Conservation (phyloP, 2,113 vertebrate genomes). For the Colistium nudipinnis region DNA sequence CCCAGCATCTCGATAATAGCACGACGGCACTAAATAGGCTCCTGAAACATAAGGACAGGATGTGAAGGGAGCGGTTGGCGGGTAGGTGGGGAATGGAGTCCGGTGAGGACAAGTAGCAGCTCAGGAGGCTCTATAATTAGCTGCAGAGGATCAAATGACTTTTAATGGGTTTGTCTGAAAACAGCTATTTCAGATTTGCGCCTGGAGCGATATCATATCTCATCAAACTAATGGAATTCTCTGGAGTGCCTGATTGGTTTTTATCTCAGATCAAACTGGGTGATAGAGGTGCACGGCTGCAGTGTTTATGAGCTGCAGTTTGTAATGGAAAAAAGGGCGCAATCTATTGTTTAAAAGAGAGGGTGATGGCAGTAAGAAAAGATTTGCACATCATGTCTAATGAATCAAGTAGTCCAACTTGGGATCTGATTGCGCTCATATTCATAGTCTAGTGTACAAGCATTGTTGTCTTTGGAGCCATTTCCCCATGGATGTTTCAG, state of each 20-base stretch:
- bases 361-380: not conserved
- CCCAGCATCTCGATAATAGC: slow-evolving; percentile 36
- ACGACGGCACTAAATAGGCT: slow-evolving; percentile 27
- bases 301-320: slow-evolving; percentile 28
- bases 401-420: slow-evolving; percentile 2
- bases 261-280: slow-evolving; percentile 66
- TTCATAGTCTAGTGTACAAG: slow-evolving; percentile 3
- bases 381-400: slow-evolving; percentile 18
- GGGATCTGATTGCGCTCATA: not conserved
- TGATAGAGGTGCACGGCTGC: slow-evolving; percentile 55
- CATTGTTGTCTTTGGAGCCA: slow-evolving; percentile 10
- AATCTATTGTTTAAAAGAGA: slow-evolving; percentile 15
- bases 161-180: slow-evolving; percentile 75
- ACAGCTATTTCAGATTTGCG: slow-evolving; percentile 74
- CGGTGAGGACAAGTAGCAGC: slow-evolving; percentile 39
- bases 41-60: slow-evolving; percentile 53
- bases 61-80: slow-evolving; percentile 38
- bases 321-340: slow-evolving; percentile 23
- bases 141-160: slow-evolving; percentile 74
- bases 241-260: slow-evolving; percentile 67
- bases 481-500: slow-evolving; percentile 4
- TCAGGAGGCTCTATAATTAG: slow-evolving; percentile 75
- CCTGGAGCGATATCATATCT: slow-evolving; percentile 70
- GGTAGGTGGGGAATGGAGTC: slow-evolving; percentile 39
- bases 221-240: slow-evolving; percentile 74